Base-by-base conservation (phyloP, 2,113 vertebrate species). In the Neolamprologus variostigma region DNA sequence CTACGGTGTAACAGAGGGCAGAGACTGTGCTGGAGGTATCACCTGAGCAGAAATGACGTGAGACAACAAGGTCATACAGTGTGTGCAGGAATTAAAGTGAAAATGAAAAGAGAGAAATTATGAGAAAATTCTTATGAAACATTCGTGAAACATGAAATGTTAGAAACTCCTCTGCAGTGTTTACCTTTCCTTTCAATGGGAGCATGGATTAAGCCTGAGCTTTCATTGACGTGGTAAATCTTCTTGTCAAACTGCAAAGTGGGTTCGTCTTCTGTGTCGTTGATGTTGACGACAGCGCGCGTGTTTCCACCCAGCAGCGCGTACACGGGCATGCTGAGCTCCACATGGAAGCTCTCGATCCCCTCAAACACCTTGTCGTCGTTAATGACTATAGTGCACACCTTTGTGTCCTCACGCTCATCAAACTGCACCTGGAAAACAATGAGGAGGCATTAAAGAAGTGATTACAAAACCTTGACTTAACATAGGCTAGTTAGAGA, bases 241-340 rank as follows among this genome's bases (percentile, higher is more conserved):
- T 97, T 98, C 96, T 97, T 98, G 88, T 97, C 95, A 1, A 99
- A 99, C 96, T 99, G 97, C 92, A 99, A 94, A 0, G 96, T 97
- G 45, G 99, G 98, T 71, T 99, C 97, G 0, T 99, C 99, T 91
- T 99, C 98, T 0, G 96, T 91, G 95, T 99, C 98, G 0, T 91
- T 95, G 94, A 99, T 97, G 93, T 97, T 94, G 90, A 99, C 96
- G 0, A 93, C 91, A 76, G 97, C 97, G 0, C 86, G 96, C 3
- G 97, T 98, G 95, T 97, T 73, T 0, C 91, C 94, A 3, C 98
- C 98, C 89, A 99, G 96, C 66, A 99, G 96, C 5, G 98, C 98
- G 0, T 99, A 99, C 3, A 97, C 98, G 0, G 99, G 98, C 97
- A 98, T 97, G 95, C 98, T 98, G 83, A 99, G 97, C 95, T 99